Percentiles rank a stretch among this genome's conserved stretches.
phyloP scores from a whole-genome alignment of 2,888 invertebrate genomes.

The Pherbina coryleti region DNA sequence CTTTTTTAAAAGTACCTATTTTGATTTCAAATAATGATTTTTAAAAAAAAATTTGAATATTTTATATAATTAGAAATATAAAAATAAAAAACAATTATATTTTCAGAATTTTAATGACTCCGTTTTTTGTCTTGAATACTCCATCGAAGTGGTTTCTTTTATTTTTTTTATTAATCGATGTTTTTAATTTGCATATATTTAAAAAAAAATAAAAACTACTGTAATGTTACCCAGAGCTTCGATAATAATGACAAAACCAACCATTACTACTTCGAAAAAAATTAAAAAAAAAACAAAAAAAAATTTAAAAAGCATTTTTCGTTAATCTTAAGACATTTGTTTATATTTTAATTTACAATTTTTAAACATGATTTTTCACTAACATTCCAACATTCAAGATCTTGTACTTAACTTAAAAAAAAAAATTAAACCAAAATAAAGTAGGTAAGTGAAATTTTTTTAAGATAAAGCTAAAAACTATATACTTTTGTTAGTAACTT shows the following conservation, averaged over 20 bases:
- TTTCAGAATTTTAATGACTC: no score
- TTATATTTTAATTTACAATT: conserved; percentile 2
- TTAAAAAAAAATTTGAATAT: no score
- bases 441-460: conserved; percentile 38
- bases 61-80: no score
- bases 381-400: conserved; percentile 29
- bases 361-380: conserved; percentile 15
- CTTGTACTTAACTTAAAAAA: background rate
- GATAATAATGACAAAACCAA: conserved; percentile 57
- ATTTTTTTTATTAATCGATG: background rate
- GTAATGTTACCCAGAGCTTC: conserved; percentile 66
- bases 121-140: no score
- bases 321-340: background rate
- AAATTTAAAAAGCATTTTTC: background rate
- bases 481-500: conserved; percentile 31
- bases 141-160: background rate
- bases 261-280: conserved; percentile 43
- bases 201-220: conserved; percentile 57
- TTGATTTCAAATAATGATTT: no score
- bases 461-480: background rate
- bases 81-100: no score
- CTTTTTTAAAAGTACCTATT: no score
- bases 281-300: conserved; percentile 48
- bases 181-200: conserved; percentile 40
- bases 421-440: background rate